A percentile compares a stretch with the other conserved stretches of the same genome.
Conservation (phyloP, 2,888 invertebrate species). For the Caenorhabditis sinica region DNA sequence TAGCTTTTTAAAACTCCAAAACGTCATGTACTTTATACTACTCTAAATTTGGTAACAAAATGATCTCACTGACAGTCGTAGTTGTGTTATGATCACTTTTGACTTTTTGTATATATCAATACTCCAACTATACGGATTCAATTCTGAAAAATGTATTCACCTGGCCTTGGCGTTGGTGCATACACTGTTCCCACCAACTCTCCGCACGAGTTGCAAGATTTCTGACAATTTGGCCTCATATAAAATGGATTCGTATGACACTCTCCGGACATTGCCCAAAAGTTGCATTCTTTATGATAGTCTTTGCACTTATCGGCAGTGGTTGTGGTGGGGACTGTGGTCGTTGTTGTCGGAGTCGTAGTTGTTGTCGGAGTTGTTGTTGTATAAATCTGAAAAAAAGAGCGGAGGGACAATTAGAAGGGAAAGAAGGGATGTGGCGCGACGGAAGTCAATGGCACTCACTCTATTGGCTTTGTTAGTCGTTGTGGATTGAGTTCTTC, state of each 20-base stretch:
- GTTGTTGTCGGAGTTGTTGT: conserved; percentile 52
- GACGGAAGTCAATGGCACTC: background rate
- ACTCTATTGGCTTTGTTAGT: conserved; percentile 38
- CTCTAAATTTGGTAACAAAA: too few species aligned
- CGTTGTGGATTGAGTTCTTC: conserved; percentile 60
- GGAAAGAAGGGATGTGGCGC: background rate
- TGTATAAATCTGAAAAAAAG: conserved; percentile 26
- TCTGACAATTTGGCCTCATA: conserved; percentile 82
- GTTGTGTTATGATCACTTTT: background rate
- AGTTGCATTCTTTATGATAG: conserved; percentile 74
- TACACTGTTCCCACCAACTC: conserved; percentile 79
- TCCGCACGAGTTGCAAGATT: conserved; percentile 79
- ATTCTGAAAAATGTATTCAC: conserved; percentile 37
- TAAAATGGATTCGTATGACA: conserved; percentile 80
- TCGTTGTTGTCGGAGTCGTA: conserved; percentile 67
- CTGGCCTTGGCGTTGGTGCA: conserved; percentile 75
- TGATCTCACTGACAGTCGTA: too few species aligned
- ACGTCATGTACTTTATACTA: too few species aligned
- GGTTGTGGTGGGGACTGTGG: conserved; percentile 68
- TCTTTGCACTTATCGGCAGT: conserved; percentile 72
- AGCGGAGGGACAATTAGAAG: background rate
- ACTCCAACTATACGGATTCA: background rate
- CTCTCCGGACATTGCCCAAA: conserved; percentile 81
- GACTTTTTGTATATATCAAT: background rate
- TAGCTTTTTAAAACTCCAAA: too few species aligned